Evolutionary conservation across 2,113 vertebrate species (phyloP), one percentile per base, ranked within the genome.

Genomic region (Trichomycterus rosablanca): DNA sequence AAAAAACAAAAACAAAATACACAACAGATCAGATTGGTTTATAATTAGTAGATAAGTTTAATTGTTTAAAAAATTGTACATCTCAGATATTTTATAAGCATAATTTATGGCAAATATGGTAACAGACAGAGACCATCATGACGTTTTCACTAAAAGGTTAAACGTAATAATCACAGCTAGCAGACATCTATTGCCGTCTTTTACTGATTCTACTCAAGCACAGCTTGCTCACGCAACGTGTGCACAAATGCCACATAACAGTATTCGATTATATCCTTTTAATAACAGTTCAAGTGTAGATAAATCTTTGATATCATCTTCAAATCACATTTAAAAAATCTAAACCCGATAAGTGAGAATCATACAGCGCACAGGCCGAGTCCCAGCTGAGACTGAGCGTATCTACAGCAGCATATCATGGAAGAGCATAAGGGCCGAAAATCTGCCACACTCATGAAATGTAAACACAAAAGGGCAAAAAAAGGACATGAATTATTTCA

Each of bases 61-160:
- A 62, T 70, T 60, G 26, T 51, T 65, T 55, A 59, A 72, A 68
- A 70, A 35, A 59, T 53, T 66, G 66, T 62, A 74, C 66, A 69
- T 57, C 39, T 71, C 1, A 30, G 66, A 70, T 53, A 72, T 73
- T 79, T 46, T 81, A 82, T 78, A 86, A 83, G 84, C 81, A 83
- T 80, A 76, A 76, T 75, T 78, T 75, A 78, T 72, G 81, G 80
- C 70, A 78, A 76, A 75, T 82, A 79, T 76, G 78, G 79, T 80
- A 78, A 83, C 78, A 72, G 67, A 80, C 76, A 73, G 74, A 72
- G 74, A 74, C 73, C 80, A 67, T 78, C 50, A 79, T 68, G 52
- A 79, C 76, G 74, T 79, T 76, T 76, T 77, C 75, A 81, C 80
- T 70, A 66, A 77, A 78, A 57, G 22, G 30, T 66, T 55, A 19